phyloP scores from a whole-genome alignment of 2,888 invertebrate species.

The Amphipoea oculea region DNA sequence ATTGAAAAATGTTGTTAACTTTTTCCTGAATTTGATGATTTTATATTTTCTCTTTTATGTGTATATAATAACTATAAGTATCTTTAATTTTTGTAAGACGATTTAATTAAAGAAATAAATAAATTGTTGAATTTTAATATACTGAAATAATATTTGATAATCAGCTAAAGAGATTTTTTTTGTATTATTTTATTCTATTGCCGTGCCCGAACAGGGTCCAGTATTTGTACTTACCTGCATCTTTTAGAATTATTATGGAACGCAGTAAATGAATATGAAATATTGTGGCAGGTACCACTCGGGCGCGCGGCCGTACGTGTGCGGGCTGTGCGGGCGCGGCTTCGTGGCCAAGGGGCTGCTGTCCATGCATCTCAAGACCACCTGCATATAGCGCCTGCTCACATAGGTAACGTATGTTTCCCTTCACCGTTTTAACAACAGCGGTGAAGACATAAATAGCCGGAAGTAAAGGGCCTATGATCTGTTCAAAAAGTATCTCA shows the following conservation, averaged over 20 bases:
- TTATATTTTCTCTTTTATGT: too few relatives aligned
- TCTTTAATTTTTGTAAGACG: too few relatives aligned
- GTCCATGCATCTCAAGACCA: conserved; percentile 91
- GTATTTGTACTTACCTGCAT: not conserved
- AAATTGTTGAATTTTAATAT: not conserved
- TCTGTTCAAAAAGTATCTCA: not conserved
- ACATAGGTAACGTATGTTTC: conserved; percentile 12
- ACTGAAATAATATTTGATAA: not conserved
- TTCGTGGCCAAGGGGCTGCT: conserved; percentile 92
- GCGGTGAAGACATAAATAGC: not conserved
- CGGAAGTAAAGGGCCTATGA: not conserved
- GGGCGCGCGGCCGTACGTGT: conserved; percentile 91
- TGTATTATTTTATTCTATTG: not conserved
- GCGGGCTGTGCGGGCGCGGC: conserved; percentile 90
- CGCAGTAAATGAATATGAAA: not conserved
- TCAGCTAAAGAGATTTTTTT: not conserved
- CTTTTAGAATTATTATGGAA: not conserved
- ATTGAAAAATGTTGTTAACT: too few relatives aligned
- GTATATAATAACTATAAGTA: too few relatives aligned
- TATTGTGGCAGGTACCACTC: conserved; percentile 86
- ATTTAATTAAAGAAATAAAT: too few relatives aligned
- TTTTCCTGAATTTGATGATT: too few relatives aligned
- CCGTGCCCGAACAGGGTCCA: not conserved
- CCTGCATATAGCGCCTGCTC: conserved; percentile 80
- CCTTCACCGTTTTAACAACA: not conserved